Base-by-base conservation (phyloP, 2,888 invertebrate genomes). In the Salpingus planirostris region DNA sequence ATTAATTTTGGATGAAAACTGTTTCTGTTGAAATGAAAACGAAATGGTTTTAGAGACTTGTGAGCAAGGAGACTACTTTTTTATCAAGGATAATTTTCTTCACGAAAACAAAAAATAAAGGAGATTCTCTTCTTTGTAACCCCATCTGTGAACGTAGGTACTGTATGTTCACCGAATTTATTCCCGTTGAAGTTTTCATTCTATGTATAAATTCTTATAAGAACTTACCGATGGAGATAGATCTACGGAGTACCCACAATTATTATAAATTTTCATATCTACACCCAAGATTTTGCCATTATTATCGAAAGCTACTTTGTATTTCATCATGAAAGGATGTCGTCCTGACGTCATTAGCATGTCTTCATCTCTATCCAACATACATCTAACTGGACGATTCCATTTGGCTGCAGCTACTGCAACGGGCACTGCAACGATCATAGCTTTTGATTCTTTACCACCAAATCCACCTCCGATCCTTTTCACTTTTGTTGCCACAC, bases 401-500 rank as follows among this genome's bases (percentile, higher is more conserved):
- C 86, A 66, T 55, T 83, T 86, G 45, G 76, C 70, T 2, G 93
- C 92, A 3, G 92, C 89, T 1, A 92, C 59, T 0, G 86, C 84
- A 4, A 80, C 79, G 0, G 89, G 84, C 12, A 88, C 56, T 1
- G 81, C 77, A 1, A 84, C 60, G 3, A 79, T 51, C 38, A 71
- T 64, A 1, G 77, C 71, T 26, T 87, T 73, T 0, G 86, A 80
- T 62, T 95, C 93, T 66, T 96, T 96, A 1, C 95, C 96, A 6
- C 96, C 96, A 60, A 96, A 96, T 14, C 91, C 95, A 11, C 96
- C 96, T 0, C 93, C 96, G 55, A 96, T 68, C 31, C 96, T 74
- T 59, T 92, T 92, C 0, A 86, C 83, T 42, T 79, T 76, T 11
- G 80, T 76, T 1, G 78, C 75, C 11, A 96, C 71, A 53, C 78